phyloP scores from a whole-genome alignment of 1,140 invertebrate genomes.

The Panagrolaimus sp. region DNA sequence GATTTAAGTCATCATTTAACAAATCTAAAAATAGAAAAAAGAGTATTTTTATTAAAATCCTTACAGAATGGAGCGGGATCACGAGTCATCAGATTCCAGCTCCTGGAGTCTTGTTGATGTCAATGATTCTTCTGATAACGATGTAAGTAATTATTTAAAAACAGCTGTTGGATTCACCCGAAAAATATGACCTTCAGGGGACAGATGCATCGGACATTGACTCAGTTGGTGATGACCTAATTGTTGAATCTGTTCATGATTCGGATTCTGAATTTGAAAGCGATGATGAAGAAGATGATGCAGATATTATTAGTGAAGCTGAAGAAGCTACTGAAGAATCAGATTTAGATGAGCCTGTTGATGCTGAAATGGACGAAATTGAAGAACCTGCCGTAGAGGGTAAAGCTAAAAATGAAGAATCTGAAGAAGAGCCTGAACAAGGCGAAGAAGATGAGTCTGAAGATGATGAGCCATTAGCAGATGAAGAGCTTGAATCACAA shows the following conservation, averaged over 20 bases:
- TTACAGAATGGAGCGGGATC: background rate
- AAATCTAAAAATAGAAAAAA: background rate
- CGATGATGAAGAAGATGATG: background rate
- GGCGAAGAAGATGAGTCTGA: background rate
- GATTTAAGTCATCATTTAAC: background rate
- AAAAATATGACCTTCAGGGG: background rate
- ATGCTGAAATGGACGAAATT: background rate
- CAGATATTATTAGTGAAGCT: background rate
- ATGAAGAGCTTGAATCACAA: background rate
- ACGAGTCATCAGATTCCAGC: conserved; percentile 2
- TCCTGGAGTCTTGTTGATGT: conserved; percentile 13
- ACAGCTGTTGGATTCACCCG: background rate
- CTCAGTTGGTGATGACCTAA: background rate
- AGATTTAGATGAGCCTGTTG: background rate
- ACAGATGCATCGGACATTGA: conserved; percentile 10
- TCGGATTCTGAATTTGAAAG: conserved; percentile 1
- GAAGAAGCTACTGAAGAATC: background rate
- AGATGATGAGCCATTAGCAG: background rate
- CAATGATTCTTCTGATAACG: background rate
- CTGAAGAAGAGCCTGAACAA: background rate
- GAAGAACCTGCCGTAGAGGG: background rate
- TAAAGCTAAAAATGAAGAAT: background rate
- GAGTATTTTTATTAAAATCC: too few relatives aligned
- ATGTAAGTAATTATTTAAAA: background rate
- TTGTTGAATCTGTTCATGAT: conserved; percentile 7